Conservation (phyloP, 2,888 invertebrate species). For the Drosophila antonietae region DNA sequence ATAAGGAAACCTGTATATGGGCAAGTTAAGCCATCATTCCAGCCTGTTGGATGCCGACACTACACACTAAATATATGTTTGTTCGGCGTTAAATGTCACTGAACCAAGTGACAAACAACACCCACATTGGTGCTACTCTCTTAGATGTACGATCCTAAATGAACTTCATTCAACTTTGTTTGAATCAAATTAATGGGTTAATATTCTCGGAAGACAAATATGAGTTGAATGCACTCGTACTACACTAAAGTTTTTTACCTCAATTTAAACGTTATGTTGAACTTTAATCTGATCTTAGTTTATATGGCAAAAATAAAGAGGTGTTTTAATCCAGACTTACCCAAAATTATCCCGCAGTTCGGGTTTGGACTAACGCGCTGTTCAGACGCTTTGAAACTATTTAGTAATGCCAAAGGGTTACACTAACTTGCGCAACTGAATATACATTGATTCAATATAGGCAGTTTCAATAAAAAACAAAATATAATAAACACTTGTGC, state of each 20-base stretch:
- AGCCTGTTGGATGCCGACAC: slow-evolving; percentile 6
- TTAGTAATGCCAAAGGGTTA: not conserved
- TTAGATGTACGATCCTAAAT: slow-evolving; percentile 8
- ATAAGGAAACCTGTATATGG: slow-evolving; percentile 41
- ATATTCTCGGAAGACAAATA: slow-evolving; percentile 45
- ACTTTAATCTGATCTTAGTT: slow-evolving; percentile 47
- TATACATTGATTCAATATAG: not conserved
- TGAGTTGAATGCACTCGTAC: slow-evolving; percentile 31
- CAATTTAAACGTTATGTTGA: slow-evolving; percentile 29
- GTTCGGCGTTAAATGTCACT: slow-evolving; percentile 47
- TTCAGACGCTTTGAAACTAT: slow-evolving; percentile 8
- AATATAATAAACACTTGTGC: not conserved
- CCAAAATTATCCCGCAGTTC: slow-evolving; percentile 24
- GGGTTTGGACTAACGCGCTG: slow-evolving; percentile 12
- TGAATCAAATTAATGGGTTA: slow-evolving; percentile 36
- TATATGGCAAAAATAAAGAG: slow-evolving; percentile 3
- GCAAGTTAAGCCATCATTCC: slow-evolving; percentile 14
- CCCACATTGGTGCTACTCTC: slow-evolving; percentile 39
- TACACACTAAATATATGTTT: not conserved
- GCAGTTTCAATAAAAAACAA: not conserved
- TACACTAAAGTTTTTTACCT: slow-evolving; percentile 16
- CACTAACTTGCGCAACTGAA: too few species aligned
- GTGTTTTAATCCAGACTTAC: slow-evolving; percentile 38
- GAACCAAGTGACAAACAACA: slow-evolving; percentile 40
- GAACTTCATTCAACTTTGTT: slow-evolving; percentile 47